Percentiles rank a stretch among this genome's conserved stretches.
These are phyloP conservation scores for Scotopteryx bipunctaria DNA, from an alignment of 2,888 invertebrate species.

Conservation along the genomic window DNA sequence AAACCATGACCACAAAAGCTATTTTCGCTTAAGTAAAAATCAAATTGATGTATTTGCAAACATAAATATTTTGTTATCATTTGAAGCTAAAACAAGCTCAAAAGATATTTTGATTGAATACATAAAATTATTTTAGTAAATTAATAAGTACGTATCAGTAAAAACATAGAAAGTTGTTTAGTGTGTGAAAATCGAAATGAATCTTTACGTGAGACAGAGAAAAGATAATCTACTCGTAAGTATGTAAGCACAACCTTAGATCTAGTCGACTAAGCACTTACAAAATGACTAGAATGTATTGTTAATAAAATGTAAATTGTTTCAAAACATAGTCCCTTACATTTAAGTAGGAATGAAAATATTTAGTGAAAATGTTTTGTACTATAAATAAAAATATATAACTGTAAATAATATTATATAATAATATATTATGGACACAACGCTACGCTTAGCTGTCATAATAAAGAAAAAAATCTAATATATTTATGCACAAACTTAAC, in stretches of 20 bases:
- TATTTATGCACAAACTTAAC: slow-evolving; percentile 24
- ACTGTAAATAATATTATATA: slow-evolving; percentile 48
- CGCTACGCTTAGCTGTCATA: slow-evolving; percentile 63
- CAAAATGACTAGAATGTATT: slow-evolving; percentile 36
- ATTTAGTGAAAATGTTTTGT: slow-evolving; percentile 73
- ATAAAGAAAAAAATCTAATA: slow-evolving; percentile 41
- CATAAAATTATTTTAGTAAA: too few relatives aligned
- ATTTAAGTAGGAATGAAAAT: slow-evolving; percentile 51
- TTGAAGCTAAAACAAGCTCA: too few relatives aligned
- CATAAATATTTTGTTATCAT: too few relatives aligned
- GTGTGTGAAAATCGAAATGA: slow-evolving; percentile 4
- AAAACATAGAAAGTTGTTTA: background rate
- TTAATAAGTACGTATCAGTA: background rate
- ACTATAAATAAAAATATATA: slow-evolving; percentile 53
- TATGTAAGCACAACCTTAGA: slow-evolving; percentile 48
- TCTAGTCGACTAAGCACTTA: slow-evolving; percentile 54
- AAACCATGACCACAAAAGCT: slow-evolving; percentile 1
- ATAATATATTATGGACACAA: slow-evolving; percentile 44
- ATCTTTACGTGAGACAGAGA: slow-evolving; percentile 36
- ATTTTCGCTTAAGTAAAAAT: background rate
- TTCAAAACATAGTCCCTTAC: slow-evolving; percentile 35
- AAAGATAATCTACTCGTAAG: slow-evolving; percentile 37
- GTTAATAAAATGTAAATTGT: slow-evolving; percentile 37
- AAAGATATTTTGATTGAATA: too few relatives aligned
- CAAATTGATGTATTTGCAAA: background rate